Percentiles rank a stretch among this genome's conserved stretches.
These are phyloP conservation scores for Eremobia ochroleuca DNA, from an alignment of 2,888 invertebrate genomes.

Conservation along the genomic window DNA sequence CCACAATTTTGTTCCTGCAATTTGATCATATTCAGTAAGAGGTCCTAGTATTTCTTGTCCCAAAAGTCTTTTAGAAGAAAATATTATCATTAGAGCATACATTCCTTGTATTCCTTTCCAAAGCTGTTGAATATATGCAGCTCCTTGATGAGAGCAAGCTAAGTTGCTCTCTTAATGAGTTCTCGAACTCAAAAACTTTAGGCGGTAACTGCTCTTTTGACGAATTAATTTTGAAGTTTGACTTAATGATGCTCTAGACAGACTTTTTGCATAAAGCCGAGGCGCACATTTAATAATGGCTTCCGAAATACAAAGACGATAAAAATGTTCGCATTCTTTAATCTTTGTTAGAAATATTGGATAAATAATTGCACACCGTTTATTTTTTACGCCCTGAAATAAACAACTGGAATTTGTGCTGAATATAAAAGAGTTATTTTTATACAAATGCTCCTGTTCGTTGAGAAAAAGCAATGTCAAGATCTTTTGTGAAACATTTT, in stretches of 20 bases:
- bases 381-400: slow-evolving; percentile 32
- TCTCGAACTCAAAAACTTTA: slow-evolving; percentile 64
- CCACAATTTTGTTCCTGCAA: background rate
- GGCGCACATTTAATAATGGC: slow-evolving; percentile 64
- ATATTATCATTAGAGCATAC: slow-evolving; percentile 10
- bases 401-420: slow-evolving; percentile 34
- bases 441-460: slow-evolving; percentile 6
- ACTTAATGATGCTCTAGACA: slow-evolving; percentile 65
- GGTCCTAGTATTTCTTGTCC: background rate
- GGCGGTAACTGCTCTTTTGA: slow-evolving; percentile 70
- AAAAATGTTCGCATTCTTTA: slow-evolving; percentile 52
- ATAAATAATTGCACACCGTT: slow-evolving; percentile 43
- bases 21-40: background rate
- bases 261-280: slow-evolving; percentile 64
- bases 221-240: slow-evolving; percentile 72
- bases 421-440: slow-evolving; percentile 39
- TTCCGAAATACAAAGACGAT: slow-evolving; percentile 56
- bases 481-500: slow-evolving; percentile 49
- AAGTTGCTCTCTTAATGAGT: slow-evolving; percentile 69
- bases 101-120: slow-evolving; percentile 13
- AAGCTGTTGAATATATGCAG: slow-evolving; percentile 52
- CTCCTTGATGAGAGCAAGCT: slow-evolving; percentile 41
- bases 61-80: background rate
- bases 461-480: slow-evolving; percentile 35
- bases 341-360: slow-evolving; percentile 46